Evolutionary conservation across 1,140 invertebrate genomes (phyloP), one percentile per base, ranked within the genome.

Genomic region (Dysdera silvatica): DNA sequence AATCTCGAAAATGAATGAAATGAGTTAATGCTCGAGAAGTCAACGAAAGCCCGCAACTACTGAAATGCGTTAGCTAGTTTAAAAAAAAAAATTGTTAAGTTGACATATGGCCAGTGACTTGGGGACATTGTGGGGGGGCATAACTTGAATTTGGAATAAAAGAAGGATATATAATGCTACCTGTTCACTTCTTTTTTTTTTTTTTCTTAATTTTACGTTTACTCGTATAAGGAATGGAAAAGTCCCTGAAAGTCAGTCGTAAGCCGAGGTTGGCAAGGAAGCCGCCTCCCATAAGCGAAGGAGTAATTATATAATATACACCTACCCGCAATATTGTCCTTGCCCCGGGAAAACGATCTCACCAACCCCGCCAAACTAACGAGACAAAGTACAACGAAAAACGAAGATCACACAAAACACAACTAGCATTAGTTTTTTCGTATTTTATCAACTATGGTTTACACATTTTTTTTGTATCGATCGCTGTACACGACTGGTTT

Each of bases 241-340:
- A 23, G 61, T 55, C 52, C 53, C 61, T 56, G 61, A 61, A 45
- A 41, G 52, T 54, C 18, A 45, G 41, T 14, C 18, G 12, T 18
- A 51, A 35, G 32, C 49, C 57, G 33, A 26, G 20, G 57, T 24
- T 23, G 8, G 23, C 26, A 32, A 18, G 41, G 59, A 37, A 32
- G 33, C 20, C 23, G 45, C 20, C 26, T 20, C 23, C 52, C 49
- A 16, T 12, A 23, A 63, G 7, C 41, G 53, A 33, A 53, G 41
- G 52, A 40, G 56, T 62, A 56, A 62, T 55, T 62, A n/a, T n/a
- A 62, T 62, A 37, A 33, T 62, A 62, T 53, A 62, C 61, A 62
- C 61, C 61, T 62, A 62, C 61, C 61, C 61, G 61, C 61, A 62
- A n/a, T n/a, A n/a, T 62, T 43, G 20, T 20, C 61, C 48, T 37